Conservation (phyloP, 2,113 vertebrate genomes). For the Heptranchias perlo region DNA sequence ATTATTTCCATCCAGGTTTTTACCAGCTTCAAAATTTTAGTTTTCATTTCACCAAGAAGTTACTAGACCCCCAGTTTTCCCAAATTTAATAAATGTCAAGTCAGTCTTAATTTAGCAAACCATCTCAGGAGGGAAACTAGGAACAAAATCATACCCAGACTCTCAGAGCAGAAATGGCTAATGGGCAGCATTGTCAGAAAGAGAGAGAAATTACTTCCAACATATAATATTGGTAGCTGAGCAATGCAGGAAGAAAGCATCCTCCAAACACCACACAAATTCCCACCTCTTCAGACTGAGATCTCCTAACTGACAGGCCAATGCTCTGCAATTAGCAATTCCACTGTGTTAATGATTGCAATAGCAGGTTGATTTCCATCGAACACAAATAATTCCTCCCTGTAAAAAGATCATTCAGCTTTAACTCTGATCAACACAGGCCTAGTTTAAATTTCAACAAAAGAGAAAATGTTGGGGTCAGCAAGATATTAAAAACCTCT, state of each 20-base stretch:
- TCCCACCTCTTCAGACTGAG: background rate
- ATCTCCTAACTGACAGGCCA: background rate
- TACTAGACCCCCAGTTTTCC: background rate
- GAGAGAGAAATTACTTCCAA: background rate
- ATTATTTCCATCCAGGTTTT: background rate
- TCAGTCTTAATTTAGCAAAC: background rate
- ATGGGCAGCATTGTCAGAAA: background rate
- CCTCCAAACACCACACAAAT: background rate
- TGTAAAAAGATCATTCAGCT: background rate
- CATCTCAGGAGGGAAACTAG: background rate
- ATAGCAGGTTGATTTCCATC: background rate
- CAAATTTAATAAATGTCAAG: background rate
- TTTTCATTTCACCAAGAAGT: background rate
- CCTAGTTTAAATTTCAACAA: background rate
- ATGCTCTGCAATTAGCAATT: background rate
- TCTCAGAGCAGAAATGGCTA: background rate
- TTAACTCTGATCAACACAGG: background rate
- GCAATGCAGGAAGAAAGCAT: background rate
- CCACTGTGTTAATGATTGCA: background rate
- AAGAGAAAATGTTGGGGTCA: no score
- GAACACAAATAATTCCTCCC: background rate
- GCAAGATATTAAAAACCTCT: background rate
- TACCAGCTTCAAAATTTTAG: background rate
- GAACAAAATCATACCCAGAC: background rate
- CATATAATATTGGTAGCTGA: background rate